These are phyloP conservation scores for Lamellibrachia satsuma DNA, from an alignment of 2,888 invertebrate species.

Conservation along the genomic window DNA sequence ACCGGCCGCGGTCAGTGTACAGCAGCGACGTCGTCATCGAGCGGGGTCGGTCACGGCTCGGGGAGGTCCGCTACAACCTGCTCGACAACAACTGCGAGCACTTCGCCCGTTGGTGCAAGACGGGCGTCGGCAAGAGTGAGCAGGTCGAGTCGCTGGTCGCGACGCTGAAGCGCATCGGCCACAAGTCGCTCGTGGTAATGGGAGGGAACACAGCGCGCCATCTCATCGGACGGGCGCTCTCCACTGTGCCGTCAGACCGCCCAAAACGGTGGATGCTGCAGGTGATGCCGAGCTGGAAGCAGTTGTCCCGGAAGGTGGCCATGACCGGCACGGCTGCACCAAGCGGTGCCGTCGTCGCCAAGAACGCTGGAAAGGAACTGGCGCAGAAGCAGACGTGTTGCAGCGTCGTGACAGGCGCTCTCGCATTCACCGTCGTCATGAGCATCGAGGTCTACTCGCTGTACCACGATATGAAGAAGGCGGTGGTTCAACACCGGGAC, in stretches of 20 bases:
- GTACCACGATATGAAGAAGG: conserved; percentile 18
- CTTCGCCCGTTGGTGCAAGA: conserved; percentile 24
- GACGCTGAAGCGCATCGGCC: neutral
- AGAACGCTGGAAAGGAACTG: too few relatives aligned
- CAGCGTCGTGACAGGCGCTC: neutral
- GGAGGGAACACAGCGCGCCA: neutral
- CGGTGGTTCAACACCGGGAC: conserved; percentile 1
- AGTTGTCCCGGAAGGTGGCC: neutral
- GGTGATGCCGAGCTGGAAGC: neutral
- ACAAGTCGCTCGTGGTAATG: neutral
- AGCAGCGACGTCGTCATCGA: neutral
- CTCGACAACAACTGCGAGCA: conserved; percentile 28
- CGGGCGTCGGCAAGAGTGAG: conserved; percentile 21
- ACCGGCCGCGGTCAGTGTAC: neutral
- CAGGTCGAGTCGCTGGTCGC: conserved; percentile 21
- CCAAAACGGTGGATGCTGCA: too few relatives aligned
- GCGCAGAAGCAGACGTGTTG: too few relatives aligned
- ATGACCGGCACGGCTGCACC: neutral
- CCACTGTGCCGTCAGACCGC: too few relatives aligned
- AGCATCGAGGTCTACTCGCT: conserved; percentile 23
- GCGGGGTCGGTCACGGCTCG: neutral
- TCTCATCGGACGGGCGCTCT: conserved; percentile 18
- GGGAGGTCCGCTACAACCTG: conserved; percentile 24
- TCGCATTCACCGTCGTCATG: neutral
- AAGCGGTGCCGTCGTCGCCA: neutral